Evolutionary conservation across 2,113 vertebrate genomes (phyloP).

Genomic region (Panurus biarmicus): DNA sequence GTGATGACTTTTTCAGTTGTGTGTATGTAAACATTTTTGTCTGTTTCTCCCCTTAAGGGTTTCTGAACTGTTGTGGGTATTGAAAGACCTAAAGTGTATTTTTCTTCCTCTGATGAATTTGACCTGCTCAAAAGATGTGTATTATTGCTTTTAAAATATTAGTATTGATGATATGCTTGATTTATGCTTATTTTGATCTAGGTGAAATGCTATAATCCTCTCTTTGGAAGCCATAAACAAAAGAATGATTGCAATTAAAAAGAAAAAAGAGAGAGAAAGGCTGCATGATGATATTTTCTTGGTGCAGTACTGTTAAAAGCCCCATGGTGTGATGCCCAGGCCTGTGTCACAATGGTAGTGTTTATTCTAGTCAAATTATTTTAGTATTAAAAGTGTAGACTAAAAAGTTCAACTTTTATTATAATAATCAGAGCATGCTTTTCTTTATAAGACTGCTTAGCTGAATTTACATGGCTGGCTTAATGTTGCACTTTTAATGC

Average conservation of each 20-base stretch:
- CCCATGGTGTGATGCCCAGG: neutral
- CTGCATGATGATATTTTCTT: neutral
- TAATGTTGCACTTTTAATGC: neutral
- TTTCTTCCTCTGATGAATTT: slow-evolving; percentile 18
- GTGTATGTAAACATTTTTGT: neutral
- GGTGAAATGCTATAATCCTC: neutral
- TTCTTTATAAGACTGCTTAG: neutral
- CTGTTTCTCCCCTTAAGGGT: neutral
- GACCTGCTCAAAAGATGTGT: neutral
- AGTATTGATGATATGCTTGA: neutral
- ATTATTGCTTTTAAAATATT: neutral
- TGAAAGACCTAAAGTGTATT: neutral
- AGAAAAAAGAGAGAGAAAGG: neutral
- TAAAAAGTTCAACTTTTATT: neutral
- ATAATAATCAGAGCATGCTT: neutral
- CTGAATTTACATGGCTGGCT: neutral
- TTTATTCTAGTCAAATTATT: neutral
- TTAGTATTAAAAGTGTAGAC: neutral
- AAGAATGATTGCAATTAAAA: neutral
- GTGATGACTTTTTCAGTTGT: neutral
- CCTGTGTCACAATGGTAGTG: neutral
- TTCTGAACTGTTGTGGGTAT: neutral
- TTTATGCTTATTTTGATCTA: slow-evolving; percentile 7
- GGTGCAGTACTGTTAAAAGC: neutral
- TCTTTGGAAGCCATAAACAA: neutral